Base-by-base conservation (phyloP, 2,888 invertebrate genomes). In the Lasioglossum villosulum region DNA sequence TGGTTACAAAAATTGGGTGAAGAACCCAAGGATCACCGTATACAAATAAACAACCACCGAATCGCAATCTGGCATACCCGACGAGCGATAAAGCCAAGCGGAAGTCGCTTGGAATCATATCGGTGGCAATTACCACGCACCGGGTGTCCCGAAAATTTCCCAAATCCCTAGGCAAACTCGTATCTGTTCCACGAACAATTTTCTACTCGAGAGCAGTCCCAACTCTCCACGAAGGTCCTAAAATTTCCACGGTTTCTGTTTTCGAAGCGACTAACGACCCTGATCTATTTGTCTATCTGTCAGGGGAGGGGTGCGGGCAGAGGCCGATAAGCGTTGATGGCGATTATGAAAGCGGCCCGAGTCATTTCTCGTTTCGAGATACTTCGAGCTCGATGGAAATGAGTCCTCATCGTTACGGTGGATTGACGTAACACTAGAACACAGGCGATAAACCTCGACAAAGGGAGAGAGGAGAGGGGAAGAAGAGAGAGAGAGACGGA, bases 201-300 rank as follows among this genome's bases (percentile, higher is more conserved):
- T 19, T 34, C 34, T 23, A 4, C 23, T 4, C 10, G 39, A 23
- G 10, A 8, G 10, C 23, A 23, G n/a, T 5, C 5, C 27, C 0
- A 42, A 19, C 8, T 23, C 1, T 6, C 2, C 2, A 0, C 48
- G 52, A 10, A 52, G 52, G 52, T 30, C 48, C 23, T 48, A 48
- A 48, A 72, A 72, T 10, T 72, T 72, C 48, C 48, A 72, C 23
- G 34, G 48, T 48, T 72, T 72, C 30, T 72, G 34, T 34, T 72
- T 34, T 72, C 30, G 48, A 30, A 4, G 23, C 10, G 30, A 4
- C 48, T 48, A 30, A 72, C 23, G 72, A 48, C 72, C 48, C 45
- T 48, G 72, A 72, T 48, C 72, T 72, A 72, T 72, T 72, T 42
- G 37, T 68, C 37, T 68, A 68, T 68, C 68, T 68, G 37, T 10